Evolutionary conservation across 2,113 vertebrate species (phyloP).

Genomic region (Calidris pugnax): DNA sequence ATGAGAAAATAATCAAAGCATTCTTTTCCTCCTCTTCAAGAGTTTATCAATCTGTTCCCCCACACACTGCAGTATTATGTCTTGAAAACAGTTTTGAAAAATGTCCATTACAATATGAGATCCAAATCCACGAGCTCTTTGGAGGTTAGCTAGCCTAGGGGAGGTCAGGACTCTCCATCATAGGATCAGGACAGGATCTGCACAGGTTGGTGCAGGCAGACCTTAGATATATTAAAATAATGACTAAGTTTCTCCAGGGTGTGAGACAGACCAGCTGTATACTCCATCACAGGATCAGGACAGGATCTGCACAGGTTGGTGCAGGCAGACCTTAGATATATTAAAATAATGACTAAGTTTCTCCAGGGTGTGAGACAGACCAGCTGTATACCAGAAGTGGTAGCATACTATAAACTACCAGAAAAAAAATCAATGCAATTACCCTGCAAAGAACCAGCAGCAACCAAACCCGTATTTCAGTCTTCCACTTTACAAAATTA

Average conservation of each 20-base stretch:
- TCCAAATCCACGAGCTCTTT: background rate
- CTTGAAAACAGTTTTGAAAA: background rate
- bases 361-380: background rate
- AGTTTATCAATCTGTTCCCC: background rate
- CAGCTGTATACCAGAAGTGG: background rate
- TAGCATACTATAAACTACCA: background rate
- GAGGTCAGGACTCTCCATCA: background rate
- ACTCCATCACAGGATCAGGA: background rate
- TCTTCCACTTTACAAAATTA: background rate
- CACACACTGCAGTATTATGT: background rate
- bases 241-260: background rate
- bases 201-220: background rate
- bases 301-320: background rate
- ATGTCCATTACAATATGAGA: background rate
- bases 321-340: background rate
- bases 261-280: background rate
- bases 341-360: background rate
- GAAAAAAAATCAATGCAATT: background rate
- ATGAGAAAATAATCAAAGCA: background rate
- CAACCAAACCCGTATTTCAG: background rate
- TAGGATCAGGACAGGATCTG: background rate
- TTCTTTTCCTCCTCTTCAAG: background rate
- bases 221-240: background rate
- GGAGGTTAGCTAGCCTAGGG: background rate
- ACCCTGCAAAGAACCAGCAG: background rate